These are phyloP conservation scores for Chelidonichthys spinosus DNA, from an alignment of 2,797 vertebrate species.

Conservation along the genomic window DNA sequence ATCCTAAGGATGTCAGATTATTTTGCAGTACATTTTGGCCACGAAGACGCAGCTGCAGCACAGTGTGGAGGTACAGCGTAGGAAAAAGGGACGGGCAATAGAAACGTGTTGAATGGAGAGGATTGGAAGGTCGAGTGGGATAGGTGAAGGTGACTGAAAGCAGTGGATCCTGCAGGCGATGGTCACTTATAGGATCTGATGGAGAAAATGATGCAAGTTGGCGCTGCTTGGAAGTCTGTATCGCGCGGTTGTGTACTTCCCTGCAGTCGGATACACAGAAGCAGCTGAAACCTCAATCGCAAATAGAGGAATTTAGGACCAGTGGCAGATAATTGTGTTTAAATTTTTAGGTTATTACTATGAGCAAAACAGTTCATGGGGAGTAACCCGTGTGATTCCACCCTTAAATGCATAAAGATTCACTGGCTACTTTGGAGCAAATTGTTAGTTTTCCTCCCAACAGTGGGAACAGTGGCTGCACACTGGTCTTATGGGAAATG, in stretches of 20 bases:
- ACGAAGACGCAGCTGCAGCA: constrained; percentile 24
- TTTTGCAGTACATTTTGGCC: constrained; percentile 36
- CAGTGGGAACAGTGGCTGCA: constrained; percentile 79
- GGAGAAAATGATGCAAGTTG: constrained; percentile 31
- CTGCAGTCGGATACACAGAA: background rate
- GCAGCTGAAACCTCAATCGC: constrained; percentile 14
- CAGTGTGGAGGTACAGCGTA: constrained; percentile 43
- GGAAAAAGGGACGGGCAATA: constrained; percentile 34
- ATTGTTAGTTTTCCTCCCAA: constrained; percentile 57
- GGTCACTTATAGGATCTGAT: constrained; percentile 32
- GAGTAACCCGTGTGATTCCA: constrained; percentile 28
- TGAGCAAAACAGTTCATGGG: constrained; percentile 24
- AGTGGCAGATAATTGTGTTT: constrained; percentile 41
- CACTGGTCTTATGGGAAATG: constrained; percentile 81
- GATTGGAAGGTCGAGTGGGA: constrained; percentile 16
- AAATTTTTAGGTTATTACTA: constrained; percentile 15
- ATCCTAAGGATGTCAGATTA: constrained; percentile 50
- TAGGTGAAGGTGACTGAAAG: constrained; percentile 44
- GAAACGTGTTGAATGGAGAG: constrained; percentile 34
- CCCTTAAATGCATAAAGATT: constrained; percentile 34
- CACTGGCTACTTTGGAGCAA: constrained; percentile 60
- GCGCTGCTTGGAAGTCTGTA: constrained; percentile 29
- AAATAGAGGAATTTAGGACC: constrained; percentile 21
- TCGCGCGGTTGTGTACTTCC: constrained; percentile 25
- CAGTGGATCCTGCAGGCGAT: constrained; percentile 40